phyloP scores from a whole-genome alignment of 1,140 invertebrate genomes.

The Andricus grossulariae region DNA sequence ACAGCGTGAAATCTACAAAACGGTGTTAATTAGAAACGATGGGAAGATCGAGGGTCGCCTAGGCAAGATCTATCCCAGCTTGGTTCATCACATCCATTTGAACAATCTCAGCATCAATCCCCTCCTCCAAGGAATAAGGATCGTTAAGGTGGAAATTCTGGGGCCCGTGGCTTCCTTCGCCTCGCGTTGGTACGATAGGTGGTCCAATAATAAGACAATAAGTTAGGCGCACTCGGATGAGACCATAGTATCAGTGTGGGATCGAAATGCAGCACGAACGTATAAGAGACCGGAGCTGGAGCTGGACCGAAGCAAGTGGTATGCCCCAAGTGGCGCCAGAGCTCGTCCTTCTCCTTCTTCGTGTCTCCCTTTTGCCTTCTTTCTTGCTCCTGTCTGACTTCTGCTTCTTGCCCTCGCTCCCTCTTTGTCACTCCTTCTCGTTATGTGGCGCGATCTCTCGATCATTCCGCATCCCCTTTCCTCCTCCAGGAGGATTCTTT shows the following conservation, averaged over 20 bases:
- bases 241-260: constrained; percentile 64
- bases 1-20: constrained; percentile 60
- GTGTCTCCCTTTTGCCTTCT: constrained; percentile 46
- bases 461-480: background rate
- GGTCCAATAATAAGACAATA: constrained; percentile 74
- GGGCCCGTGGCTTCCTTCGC: constrained; percentile 36
- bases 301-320: constrained; percentile 56
- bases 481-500: background rate
- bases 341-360: constrained; percentile 62
- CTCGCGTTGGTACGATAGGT: constrained; percentile 62
- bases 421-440: constrained; percentile 32
- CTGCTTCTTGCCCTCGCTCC: constrained; percentile 42
- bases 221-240: constrained; percentile 61
- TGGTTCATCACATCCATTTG: constrained; percentile 13
- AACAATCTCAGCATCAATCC: constrained; percentile 33
- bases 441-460: constrained; percentile 12
- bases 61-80: constrained; percentile 39
- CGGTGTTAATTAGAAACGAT: constrained; percentile 58
- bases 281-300: constrained; percentile 50
- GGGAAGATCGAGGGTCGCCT: constrained; percentile 45
- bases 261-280: constrained; percentile 63
- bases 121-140: constrained; percentile 24
- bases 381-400: constrained; percentile 46
- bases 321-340: constrained; percentile 72
- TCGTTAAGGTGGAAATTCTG: constrained; percentile 46